Evolutionary conservation across 2,113 vertebrate genomes (phyloP).

Genomic region (Mormyrus iriodes): DNA sequence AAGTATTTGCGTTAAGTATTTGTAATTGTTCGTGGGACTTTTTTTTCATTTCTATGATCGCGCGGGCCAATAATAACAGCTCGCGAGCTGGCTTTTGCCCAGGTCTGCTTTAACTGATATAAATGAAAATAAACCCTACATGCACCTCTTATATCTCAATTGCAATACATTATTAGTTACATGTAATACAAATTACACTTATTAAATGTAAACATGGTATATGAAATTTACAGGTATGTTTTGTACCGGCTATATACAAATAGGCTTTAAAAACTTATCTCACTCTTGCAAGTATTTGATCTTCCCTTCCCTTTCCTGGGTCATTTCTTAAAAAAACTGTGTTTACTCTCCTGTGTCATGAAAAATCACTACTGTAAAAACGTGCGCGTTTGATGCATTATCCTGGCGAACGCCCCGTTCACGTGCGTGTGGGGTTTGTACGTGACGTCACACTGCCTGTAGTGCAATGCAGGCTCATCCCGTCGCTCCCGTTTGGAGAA

Average conservation of each 20-base stretch:
- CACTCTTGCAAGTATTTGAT: not conserved
- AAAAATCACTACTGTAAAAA: not conserved
- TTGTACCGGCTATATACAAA: not conserved
- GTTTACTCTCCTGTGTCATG: not conserved
- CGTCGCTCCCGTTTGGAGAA: constrained; percentile 35
- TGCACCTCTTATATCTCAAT: not conserved
- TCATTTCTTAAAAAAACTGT: not conserved
- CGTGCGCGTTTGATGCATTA: constrained; percentile 6
- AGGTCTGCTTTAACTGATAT: not conserved
- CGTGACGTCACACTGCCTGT: constrained; percentile 63
- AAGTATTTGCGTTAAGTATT: not conserved
- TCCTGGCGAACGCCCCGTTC: constrained; percentile 28
- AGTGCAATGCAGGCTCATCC: constrained; percentile 46
- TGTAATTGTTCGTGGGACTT: not conserved
- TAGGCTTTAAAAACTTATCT: not conserved
- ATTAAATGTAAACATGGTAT: not conserved
- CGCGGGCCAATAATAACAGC: not conserved
- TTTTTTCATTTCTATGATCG: not conserved
- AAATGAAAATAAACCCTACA: not conserved
- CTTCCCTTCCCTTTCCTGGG: not conserved
- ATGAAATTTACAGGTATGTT: not conserved
- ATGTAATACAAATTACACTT: not conserved
- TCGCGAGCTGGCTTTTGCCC: not conserved
- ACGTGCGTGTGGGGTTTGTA: constrained; percentile 41
- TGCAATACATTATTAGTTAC: not conserved